Percentiles rank a stretch among this genome's conserved stretches.
Evolutionary conservation across 2,113 vertebrate species (phyloP).

Genomic region (Oncorhynchus masou): DNA sequence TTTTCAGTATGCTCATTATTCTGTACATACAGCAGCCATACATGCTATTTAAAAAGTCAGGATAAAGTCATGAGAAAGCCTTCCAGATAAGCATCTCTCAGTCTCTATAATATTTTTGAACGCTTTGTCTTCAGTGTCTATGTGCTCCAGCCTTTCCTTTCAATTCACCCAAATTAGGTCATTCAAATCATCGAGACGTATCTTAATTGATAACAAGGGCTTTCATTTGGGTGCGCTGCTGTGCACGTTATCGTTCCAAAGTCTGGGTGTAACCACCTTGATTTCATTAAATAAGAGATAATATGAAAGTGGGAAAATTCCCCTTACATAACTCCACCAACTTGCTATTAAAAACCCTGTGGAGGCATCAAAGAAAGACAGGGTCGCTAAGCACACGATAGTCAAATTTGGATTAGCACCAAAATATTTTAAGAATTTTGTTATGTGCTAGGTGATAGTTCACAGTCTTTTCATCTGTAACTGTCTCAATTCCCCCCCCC

Average conservation of each 20-base stretch:
- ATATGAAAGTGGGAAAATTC: conserved; percentile 12
- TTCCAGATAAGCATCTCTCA: conserved; percentile 12
- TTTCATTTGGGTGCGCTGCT: conserved; percentile 25
- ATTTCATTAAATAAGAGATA: conserved; percentile 36
- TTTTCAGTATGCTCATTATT: not conserved
- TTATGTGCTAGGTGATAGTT: not conserved
- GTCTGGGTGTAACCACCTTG: conserved; percentile 46
- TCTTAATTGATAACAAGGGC: conserved; percentile 40
- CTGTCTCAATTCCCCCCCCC: not conserved
- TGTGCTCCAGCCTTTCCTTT: conserved; percentile 29
- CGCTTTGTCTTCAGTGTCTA: conserved; percentile 10
- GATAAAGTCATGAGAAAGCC: not conserved
- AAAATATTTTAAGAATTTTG: not conserved
- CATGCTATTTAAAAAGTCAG: not conserved
- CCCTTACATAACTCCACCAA: conserved; percentile 14
- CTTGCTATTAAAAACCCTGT: not conserved
- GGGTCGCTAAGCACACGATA: not conserved
- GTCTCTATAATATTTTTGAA: conserved; percentile 2
- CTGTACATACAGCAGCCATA: not conserved
- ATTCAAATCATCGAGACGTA: conserved; percentile 39
- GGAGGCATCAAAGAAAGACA: not conserved
- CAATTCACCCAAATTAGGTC: conserved; percentile 32
- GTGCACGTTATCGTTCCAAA: conserved; percentile 31
- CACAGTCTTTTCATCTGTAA: not conserved
- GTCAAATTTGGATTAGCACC: not conserved